Evolutionary conservation across 2,888 invertebrate species (phyloP), one percentile per base, ranked within the genome.

Genomic region (Anodontia alba): DNA sequence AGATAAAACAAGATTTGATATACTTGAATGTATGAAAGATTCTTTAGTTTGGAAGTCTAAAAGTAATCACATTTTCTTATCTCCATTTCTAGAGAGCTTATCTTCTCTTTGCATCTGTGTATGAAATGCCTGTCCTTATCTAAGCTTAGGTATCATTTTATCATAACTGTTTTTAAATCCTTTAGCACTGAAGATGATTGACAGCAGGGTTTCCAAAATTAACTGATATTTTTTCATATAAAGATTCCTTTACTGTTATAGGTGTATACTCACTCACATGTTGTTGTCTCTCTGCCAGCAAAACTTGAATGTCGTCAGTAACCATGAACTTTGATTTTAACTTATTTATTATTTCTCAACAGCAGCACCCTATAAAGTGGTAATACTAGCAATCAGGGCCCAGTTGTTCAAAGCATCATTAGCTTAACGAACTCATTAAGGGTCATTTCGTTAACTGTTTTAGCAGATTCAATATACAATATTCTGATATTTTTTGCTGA

Each of bases 81-180:
- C 62, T 62, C 62, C 62, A n/a, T 33, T 62, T 62, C 62, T 10
- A 33, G 62, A 62, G 62, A 33, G 62, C 62, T 62, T 62, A 62
- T 62, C 62, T 62, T 33, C 17, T 23, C 15, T 23, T 29, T n/a
- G 62, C 62, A 62, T 62, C 62, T 62, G 62, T 62, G 62, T 62
- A 62, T 62, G 62, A 62, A 62, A 62, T 62, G 62, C 29, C 62
- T 33, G 62, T 20, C 62, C 33, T 62, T 62, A 62, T 62, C 62
- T 62, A 62, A 62, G 62, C 31, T 33, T 33, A 62, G 62, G 33
- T 62, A 62, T 62, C 31, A 62, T 33, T 62, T 62, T 62, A 62
- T 62, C 62, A 62, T 62, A 62, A 62, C 62, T 62, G 62, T 62
- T 62, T 62, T 62, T 62, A 62, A 62, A 62, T 62, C 62, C n/a